phyloP scores from a whole-genome alignment of 2,113 vertebrate genomes.

The Xiphophorus maculatus region DNA sequence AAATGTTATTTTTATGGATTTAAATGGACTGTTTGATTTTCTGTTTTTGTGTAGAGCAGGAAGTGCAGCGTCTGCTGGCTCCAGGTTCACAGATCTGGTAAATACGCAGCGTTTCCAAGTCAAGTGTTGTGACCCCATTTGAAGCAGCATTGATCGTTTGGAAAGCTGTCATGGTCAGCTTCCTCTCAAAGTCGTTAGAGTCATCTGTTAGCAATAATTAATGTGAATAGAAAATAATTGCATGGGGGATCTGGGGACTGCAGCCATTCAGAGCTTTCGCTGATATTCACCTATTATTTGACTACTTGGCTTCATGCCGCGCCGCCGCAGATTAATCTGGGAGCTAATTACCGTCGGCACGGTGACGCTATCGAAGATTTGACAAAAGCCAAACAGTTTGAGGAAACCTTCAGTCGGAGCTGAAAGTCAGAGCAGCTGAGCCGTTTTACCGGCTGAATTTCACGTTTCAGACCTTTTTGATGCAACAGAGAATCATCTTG shows the following conservation, averaged over 20 bases:
- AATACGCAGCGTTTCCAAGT: slow-evolving; percentile 33
- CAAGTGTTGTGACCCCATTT: slow-evolving; percentile 78
- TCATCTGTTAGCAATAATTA: slow-evolving; percentile 96
- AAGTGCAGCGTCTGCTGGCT: not conserved
- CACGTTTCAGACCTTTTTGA: too few species aligned
- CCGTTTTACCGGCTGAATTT: too few species aligned
- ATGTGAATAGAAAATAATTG: slow-evolving; percentile 94
- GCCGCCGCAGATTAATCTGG: slow-evolving; percentile 79
- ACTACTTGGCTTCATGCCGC: slow-evolving; percentile 78
- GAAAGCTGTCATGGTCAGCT: slow-evolving; percentile 79
- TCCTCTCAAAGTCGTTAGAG: slow-evolving; percentile 92
- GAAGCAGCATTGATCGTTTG: slow-evolving; percentile 77
- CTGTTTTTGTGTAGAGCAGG: not conserved
- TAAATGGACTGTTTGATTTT: too few species aligned
- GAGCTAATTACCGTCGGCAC: slow-evolving; percentile 82
- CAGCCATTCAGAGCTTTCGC: slow-evolving; percentile 80
- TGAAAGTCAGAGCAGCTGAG: slow-evolving; percentile 36
- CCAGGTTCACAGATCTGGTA: not conserved
- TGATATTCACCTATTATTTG: slow-evolving; percentile 89
- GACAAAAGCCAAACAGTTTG: slow-evolving; percentile 78
- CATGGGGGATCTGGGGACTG: slow-evolving; percentile 88
- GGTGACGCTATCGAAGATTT: slow-evolving; percentile 75
- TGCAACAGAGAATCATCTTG: too few species aligned
- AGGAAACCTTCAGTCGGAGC: slow-evolving; percentile 73
- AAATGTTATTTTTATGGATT: too few species aligned